phyloP scores from a whole-genome alignment of 2,888 invertebrate genomes.

The Beris morrisii region DNA sequence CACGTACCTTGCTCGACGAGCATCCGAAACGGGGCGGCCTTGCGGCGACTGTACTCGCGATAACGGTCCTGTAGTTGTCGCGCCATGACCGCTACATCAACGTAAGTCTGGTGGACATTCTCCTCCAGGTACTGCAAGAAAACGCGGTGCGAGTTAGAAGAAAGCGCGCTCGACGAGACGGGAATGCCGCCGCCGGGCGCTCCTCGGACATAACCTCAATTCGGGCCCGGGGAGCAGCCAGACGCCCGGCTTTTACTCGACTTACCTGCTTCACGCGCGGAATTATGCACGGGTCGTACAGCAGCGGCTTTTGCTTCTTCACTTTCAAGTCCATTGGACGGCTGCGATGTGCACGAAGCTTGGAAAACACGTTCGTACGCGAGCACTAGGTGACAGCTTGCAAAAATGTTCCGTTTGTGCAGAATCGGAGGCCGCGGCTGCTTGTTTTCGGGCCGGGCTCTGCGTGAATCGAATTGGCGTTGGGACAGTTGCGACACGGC shows the following conservation, averaged over 20 bases:
- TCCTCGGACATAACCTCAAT: slow-evolving; percentile 44
- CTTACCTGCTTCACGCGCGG: slow-evolving; percentile 62
- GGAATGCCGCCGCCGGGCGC: background rate
- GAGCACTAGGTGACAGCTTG: too few species aligned
- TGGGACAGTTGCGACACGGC: too few species aligned
- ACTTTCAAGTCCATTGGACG: slow-evolving; percentile 4
- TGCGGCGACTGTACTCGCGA: slow-evolving; percentile 79
- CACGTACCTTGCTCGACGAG: slow-evolving; percentile 67
- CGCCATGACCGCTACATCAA: slow-evolving; percentile 83
- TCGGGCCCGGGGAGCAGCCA: slow-evolving; percentile 29
- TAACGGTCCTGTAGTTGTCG: slow-evolving; percentile 73
- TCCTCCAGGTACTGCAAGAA: slow-evolving; percentile 71
- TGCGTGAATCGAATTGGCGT: too few species aligned
- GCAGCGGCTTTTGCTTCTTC: slow-evolving; percentile 49
- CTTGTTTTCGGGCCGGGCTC: too few species aligned
- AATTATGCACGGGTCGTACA: slow-evolving; percentile 62
- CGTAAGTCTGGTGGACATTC: slow-evolving; percentile 76
- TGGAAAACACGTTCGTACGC: too few species aligned
- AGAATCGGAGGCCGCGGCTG: too few species aligned
- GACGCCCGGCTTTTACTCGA: slow-evolving; percentile 42
- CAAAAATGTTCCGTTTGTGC: too few species aligned
- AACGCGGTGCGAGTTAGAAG: background rate
- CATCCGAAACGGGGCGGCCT: slow-evolving; percentile 75
- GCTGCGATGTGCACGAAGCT: too few species aligned
- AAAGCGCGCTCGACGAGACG: too few species aligned